Evolutionary conservation across 2,113 vertebrate species (phyloP).

Genomic region (Callaeas wilsoni): DNA sequence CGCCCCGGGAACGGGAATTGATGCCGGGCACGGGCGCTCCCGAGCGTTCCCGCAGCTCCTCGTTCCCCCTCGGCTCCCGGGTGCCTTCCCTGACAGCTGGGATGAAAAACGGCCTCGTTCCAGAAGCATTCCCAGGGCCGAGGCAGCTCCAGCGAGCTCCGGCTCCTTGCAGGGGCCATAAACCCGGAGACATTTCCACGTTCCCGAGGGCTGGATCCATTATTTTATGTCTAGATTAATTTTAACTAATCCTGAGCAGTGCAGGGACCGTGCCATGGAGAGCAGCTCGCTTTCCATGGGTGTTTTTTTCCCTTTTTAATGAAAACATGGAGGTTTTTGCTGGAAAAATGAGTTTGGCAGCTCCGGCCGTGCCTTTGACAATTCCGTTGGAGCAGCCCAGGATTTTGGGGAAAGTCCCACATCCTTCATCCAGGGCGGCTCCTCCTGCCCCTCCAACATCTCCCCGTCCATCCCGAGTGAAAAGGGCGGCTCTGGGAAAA

Average conservation of each 20-base stretch:
- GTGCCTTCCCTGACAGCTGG: neutral
- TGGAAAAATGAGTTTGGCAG: neutral
- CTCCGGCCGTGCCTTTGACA: accelerated
- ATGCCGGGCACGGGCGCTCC: neutral
- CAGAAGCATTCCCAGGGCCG: neutral
- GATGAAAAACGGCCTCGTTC: neutral
- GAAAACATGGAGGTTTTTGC: neutral
- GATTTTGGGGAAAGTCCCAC: neutral
- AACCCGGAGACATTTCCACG: neutral
- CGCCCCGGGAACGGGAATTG: accelerated
- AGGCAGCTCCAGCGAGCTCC: neutral
- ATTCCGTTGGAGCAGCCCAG: neutral
- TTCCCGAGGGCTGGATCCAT: neutral
- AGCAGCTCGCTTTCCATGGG: neutral
- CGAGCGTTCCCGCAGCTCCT: neutral
- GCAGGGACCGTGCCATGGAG: accelerated
- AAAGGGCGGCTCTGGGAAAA: neutral
- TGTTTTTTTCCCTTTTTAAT: neutral
- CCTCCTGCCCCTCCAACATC: neutral
- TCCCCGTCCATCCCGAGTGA: neutral
- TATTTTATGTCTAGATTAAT: neutral
- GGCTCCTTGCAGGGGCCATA: neutral
- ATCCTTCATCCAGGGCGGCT: neutral
- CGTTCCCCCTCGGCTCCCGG: neutral
- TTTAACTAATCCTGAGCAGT: neutral